Base-by-base conservation (phyloP, 2,888 invertebrate species). In the Drosophila suboccidentalis region DNA sequence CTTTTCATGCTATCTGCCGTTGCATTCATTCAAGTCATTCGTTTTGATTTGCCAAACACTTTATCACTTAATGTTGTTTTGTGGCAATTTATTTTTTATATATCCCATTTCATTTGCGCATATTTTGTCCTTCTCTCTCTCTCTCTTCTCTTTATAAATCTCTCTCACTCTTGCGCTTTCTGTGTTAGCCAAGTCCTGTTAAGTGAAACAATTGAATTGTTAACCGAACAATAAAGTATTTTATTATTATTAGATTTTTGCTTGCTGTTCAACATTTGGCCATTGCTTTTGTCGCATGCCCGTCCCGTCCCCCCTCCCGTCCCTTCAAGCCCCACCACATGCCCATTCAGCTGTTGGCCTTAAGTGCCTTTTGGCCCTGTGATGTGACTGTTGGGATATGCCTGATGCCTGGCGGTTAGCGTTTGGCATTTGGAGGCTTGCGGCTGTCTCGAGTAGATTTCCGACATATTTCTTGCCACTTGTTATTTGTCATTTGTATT, bases 161-260 rank as follows among this genome's bases (percentile, higher is more conserved):
- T 36, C 43, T 19, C 11, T 36, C 19, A 47, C 41, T 19, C 22
- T 34, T 8, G 8, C 19, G 43, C 17, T 50, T 13, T 55, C 9
- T n/a, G 10, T 39, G 36, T n/a, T 44, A 63, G 44, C 57, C 65
- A 54, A 41, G 67, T 72, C 75, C 78, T 82, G 87, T 85, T 84
- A 82, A 87, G 82, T 84, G 85, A 84, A 84, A 84, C 87, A 84
- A 84, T 84, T 84, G 84, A 87, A 84, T 87, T 84, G 84, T 84
- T 84, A 84, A 87, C 84, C 76, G 85, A 85, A 84, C 85, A 84
- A 84, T 84, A 84, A 84, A 84, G 85, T 87, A 87, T 84, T 84
- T 84, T 84, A 87, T 85, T 84, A 76, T 84, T 84, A 87, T 87
- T 84, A 84, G 87, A 85, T 85, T 89, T 85, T 77, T 68, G 68